These are phyloP conservation scores for Cryptocephalus primarius DNA, from an alignment of 2,888 invertebrate species.

Conservation along the genomic window DNA sequence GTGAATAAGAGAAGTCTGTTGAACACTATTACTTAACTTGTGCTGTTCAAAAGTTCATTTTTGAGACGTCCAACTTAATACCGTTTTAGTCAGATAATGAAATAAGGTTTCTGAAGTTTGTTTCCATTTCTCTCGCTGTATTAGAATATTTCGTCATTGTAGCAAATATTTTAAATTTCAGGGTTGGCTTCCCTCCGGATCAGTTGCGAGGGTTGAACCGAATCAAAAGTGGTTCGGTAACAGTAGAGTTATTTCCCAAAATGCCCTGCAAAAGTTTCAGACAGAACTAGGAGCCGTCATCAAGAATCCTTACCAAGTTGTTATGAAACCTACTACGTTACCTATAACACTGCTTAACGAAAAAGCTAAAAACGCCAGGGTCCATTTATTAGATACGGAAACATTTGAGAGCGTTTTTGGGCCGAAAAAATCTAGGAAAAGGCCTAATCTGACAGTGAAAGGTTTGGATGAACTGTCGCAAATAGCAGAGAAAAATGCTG, in stretches of 20 bases:
- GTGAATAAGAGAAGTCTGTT: no score
- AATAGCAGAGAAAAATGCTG: slow-evolving; percentile 57
- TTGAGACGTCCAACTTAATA: no score
- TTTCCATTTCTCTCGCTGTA: no score
- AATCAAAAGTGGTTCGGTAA: slow-evolving; percentile 99
- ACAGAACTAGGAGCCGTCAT: slow-evolving; percentile 89
- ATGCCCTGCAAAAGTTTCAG: slow-evolving; percentile 79
- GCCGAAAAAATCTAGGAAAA: slow-evolving; percentile 83
- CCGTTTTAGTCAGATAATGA: no score
- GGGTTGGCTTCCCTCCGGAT: slow-evolving; percentile 77
- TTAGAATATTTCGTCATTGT: no score
- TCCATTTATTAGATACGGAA: slow-evolving; percentile 93
- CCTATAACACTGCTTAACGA: slow-evolving; percentile 93
- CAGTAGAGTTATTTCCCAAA: slow-evolving; percentile 91
- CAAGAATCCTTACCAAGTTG: slow-evolving; percentile 93
- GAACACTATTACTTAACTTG: no score
- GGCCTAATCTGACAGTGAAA: slow-evolving; percentile 66
- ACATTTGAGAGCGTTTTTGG: slow-evolving; percentile 92
- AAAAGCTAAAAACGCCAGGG: slow-evolving; percentile 77
- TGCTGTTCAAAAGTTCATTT: no score
- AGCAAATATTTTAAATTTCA: slow-evolving; percentile 10
- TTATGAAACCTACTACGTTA: slow-evolving; percentile 92
- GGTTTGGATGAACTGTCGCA: slow-evolving; percentile 72
- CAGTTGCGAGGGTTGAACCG: slow-evolving; percentile 90
- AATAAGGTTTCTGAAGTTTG: no score